phyloP scores from a whole-genome alignment of 1,140 invertebrate species.

The Oryctes rhinoceros region DNA sequence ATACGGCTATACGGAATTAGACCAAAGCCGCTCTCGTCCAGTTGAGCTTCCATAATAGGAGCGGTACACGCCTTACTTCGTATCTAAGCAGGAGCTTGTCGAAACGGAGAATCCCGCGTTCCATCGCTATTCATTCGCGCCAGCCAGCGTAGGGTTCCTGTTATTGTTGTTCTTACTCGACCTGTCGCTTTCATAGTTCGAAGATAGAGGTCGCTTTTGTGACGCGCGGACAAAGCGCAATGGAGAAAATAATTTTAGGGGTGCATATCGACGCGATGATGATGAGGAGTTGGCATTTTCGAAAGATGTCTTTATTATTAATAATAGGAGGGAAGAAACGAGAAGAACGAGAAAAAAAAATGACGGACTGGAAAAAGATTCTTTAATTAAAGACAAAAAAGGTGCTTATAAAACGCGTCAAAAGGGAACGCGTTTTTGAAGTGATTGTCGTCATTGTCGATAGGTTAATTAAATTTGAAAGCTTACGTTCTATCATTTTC shows the following conservation, averaged over 20 bases:
- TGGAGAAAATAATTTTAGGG: constrained; percentile 17
- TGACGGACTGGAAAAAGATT: neutral
- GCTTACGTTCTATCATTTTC: no score
- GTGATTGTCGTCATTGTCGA: no score
- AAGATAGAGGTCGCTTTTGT: constrained; percentile 18
- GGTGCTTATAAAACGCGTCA: no score
- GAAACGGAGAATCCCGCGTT: neutral
- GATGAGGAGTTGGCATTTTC: constrained; percentile 3
- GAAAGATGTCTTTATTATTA: constrained; percentile 19
- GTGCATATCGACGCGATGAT: constrained; percentile 15
- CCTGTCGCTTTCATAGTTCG: constrained; percentile 7
- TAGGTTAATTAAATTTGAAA: no score
- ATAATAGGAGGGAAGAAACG: neutral
- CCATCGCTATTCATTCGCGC: neutral
- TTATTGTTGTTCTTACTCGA: neutral
- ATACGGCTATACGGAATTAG: neutral
- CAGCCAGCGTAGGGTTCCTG: neutral
- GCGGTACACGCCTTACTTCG: neutral
- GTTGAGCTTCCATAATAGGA: neutral
- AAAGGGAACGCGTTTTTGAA: no score
- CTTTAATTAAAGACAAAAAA: no score
- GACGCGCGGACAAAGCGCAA: neutral
- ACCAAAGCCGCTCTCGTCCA: neutral
- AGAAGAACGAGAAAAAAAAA: neutral
- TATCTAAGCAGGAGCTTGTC: neutral